phyloP scores from a whole-genome alignment of 1,140 invertebrate species.

The Leucophenga varia region DNA sequence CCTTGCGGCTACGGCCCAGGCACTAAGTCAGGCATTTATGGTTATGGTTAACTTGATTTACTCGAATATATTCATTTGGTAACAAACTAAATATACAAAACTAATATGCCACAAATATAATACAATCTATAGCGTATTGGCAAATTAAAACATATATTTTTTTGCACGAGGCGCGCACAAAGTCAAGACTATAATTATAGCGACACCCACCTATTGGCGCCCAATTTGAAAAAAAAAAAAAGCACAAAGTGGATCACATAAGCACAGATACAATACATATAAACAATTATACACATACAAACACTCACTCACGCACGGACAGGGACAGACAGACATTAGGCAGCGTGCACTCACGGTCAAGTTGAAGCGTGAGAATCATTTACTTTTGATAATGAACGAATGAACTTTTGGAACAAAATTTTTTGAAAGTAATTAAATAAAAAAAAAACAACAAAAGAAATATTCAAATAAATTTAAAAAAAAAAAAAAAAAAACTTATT shows the following conservation, averaged over 20 bases:
- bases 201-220: slow-evolving; percentile 51
- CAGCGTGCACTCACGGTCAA: slow-evolving; percentile 43
- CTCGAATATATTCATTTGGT: too few relatives aligned
- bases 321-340: slow-evolving; percentile 1
- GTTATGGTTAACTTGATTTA: too few relatives aligned
- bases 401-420: slow-evolving; percentile 15
- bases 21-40: too few relatives aligned
- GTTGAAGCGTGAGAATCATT: slow-evolving; percentile 52
- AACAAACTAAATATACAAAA: too few relatives aligned
- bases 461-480: slow-evolving; percentile 10
- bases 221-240: slow-evolving; percentile 30
- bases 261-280: too few relatives aligned
- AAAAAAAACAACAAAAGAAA: slow-evolving; percentile 12
- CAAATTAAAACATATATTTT: slow-evolving; percentile 11
- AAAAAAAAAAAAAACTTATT: neutral
- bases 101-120: too few relatives aligned
- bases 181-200: slow-evolving; percentile 53
- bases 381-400: too few relatives aligned
- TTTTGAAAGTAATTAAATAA: slow-evolving; percentile 17
- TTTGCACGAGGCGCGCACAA: slow-evolving; percentile 51
- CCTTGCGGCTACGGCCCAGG: too few relatives aligned
- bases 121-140: too few relatives aligned
- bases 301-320: slow-evolving; percentile 32
- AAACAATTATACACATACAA: slow-evolving; percentile 21
- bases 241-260: too few relatives aligned